Evolutionary conservation across 2,888 invertebrate genomes (phyloP).

Genomic region (Sinopyrophorus schimmeli): DNA sequence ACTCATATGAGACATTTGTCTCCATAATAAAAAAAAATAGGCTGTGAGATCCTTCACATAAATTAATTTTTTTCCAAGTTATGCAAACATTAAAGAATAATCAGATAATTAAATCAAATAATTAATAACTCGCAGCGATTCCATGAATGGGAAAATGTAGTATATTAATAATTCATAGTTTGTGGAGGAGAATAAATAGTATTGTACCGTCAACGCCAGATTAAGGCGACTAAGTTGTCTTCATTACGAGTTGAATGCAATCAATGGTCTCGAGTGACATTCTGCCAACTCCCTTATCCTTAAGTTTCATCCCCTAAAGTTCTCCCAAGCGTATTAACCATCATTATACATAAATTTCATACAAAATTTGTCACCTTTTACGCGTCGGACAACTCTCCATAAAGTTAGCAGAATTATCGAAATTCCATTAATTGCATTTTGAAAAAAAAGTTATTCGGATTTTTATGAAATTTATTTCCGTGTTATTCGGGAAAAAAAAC

Average conservation of each 20-base stretch:
- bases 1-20: no score
- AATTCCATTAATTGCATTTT: not conserved
- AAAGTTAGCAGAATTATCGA: no score
- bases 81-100: no score
- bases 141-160: constrained; percentile 20
- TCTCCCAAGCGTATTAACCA: constrained; percentile 18
- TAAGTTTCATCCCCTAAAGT: constrained; percentile 21
- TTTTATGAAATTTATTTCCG: no score
- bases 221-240: constrained; percentile 34
- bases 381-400: no score
- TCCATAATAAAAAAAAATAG: no score
- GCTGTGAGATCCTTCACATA: no score
- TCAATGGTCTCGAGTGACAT: constrained; percentile 32
- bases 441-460: no score
- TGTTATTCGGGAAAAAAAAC: no score
- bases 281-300: constrained; percentile 23
- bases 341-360: constrained; percentile 10
- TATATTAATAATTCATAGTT: constrained; percentile 32
- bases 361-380: constrained; percentile 17
- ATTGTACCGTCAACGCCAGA: constrained; percentile 31
- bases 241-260: constrained; percentile 32
- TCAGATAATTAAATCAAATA: constrained; percentile 28
- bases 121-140: constrained; percentile 14
- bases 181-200: constrained; percentile 26
- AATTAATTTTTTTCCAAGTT: no score